phyloP scores from a whole-genome alignment of 30 jellyfish, hydroid and myxozoan species.

The Morbakka virulenta region DNA sequence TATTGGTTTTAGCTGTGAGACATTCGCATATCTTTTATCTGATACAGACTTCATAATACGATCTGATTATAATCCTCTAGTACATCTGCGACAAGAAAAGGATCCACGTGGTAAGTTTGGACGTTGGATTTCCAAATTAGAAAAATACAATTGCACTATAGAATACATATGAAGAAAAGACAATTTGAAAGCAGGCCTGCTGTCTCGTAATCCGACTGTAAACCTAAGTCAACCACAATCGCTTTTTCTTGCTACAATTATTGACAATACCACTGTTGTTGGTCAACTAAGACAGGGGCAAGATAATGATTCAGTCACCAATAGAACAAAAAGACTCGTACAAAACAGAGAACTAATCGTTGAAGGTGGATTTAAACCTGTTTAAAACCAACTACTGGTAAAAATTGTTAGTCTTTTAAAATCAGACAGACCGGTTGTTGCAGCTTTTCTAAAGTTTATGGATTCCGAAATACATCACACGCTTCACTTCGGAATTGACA shows the following conservation, averaged over 20 bases:
- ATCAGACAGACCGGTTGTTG: conserved; percentile 44
- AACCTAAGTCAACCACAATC: conserved; percentile 10
- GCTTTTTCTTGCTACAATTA: not conserved
- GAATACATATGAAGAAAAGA: conserved; percentile 26
- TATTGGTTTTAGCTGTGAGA: conserved; percentile 15
- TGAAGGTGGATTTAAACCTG: conserved; percentile 27
- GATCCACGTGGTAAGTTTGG: conserved; percentile 11
- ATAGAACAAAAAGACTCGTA: not conserved
- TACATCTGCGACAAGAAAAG: not conserved
- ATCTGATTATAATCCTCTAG: no score
- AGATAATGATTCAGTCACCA: not conserved
- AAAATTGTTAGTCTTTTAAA: conserved; percentile 26
- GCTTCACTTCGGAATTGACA: conserved; percentile 21
- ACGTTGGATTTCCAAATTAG: conserved; percentile 23
- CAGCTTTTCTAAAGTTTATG: conserved; percentile 20
- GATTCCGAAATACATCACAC: conserved; percentile 2
- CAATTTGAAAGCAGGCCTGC: conserved; percentile 17
- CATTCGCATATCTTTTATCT: conserved; percentile 25
- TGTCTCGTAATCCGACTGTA: conserved; percentile 11
- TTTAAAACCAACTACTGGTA: conserved; percentile 12
- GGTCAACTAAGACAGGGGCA: conserved; percentile 7
- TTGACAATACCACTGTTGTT: not conserved
- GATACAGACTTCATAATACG: no score
- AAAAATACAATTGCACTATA: conserved; percentile 9
- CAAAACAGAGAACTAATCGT: not conserved